A percentile compares a stretch with the other conserved stretches of the same genome.
Evolutionary conservation across 2,888 invertebrate genomes (phyloP).

Genomic region (Drosophila phalerata): DNA sequence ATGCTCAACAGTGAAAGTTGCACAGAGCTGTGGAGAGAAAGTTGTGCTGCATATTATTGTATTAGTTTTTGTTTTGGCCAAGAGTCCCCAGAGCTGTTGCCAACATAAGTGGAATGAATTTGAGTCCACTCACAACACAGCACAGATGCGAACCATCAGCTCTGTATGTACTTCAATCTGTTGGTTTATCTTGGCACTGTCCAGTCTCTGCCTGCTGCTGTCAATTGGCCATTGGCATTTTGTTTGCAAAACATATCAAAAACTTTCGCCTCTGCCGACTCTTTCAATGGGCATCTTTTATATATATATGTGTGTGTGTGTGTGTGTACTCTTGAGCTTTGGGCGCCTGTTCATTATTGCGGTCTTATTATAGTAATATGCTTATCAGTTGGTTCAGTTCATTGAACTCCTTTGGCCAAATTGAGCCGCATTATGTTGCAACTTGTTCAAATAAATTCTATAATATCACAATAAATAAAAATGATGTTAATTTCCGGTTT

Average conservation of each 20-base stretch:
- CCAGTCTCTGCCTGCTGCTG: slow-evolving; percentile 54
- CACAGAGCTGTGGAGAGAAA: slow-evolving; percentile 33
- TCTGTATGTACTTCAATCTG: slow-evolving; percentile 69
- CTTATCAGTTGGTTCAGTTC: slow-evolving; percentile 68
- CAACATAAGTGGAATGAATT: slow-evolving; percentile 41
- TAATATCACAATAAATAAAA: slow-evolving; percentile 67
- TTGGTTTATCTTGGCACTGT: slow-evolving; percentile 52
- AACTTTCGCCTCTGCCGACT: slow-evolving; percentile 58
- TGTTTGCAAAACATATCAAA: slow-evolving; percentile 79
- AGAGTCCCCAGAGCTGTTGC: slow-evolving; percentile 49
- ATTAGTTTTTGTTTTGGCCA: slow-evolving; percentile 63
- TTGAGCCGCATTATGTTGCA: slow-evolving; percentile 40
- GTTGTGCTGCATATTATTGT: slow-evolving; percentile 74
- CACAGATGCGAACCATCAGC: slow-evolving; percentile 49
- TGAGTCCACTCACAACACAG: slow-evolving; percentile 19
- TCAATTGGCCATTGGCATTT: slow-evolving; percentile 78
- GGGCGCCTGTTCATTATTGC: slow-evolving; percentile 65
- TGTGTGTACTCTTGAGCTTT: slow-evolving; percentile 62
- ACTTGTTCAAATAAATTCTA: slow-evolving; percentile 54
- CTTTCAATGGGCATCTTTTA: slow-evolving; percentile 13
- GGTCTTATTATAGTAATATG: slow-evolving; percentile 72
- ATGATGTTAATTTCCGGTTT: slow-evolving; percentile 75
- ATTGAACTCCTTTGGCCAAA: slow-evolving; percentile 49
- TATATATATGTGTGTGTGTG: slow-evolving; percentile 54
- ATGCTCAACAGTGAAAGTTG: slow-evolving; percentile 72